Conservation (phyloP, 30 jellyfish, hydroid and myxozoan genomes). For the Catostylus mosaicus region DNA sequence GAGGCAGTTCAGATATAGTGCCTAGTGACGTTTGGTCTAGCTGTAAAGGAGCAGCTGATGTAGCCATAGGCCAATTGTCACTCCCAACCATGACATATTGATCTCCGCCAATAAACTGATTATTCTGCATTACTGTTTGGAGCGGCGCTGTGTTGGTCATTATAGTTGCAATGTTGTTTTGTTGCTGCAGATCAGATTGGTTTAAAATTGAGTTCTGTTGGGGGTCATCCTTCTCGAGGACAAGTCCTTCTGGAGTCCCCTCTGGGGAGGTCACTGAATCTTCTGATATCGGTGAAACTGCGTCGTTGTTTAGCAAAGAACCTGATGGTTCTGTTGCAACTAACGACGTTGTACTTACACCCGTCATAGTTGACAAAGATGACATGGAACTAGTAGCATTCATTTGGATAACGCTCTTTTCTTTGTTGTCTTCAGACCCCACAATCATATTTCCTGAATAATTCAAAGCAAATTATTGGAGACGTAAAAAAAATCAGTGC, state of each 20-base stretch:
- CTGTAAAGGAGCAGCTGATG: conserved; percentile 5
- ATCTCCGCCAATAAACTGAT: conserved; percentile 15
- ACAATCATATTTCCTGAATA: conserved; percentile 28
- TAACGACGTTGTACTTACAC: background rate
- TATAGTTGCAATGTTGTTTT: background rate
- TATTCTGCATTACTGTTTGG: background rate
- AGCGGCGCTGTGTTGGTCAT: background rate
- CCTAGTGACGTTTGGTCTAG: conserved; percentile 10
- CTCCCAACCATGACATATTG: conserved; percentile 13
- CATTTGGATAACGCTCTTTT: conserved; percentile 6
- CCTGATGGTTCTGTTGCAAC: conserved; percentile 54
- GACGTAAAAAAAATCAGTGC: background rate
- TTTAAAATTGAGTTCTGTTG: background rate
- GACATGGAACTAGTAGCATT: background rate
- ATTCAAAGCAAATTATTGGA: conserved; percentile 4
- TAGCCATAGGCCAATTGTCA: conserved; percentile 21
- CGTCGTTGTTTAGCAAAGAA: conserved; percentile 38
- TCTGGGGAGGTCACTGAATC: conserved; percentile 76
- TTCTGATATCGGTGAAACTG: conserved; percentile 68
- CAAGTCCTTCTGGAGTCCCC: conserved; percentile 81
- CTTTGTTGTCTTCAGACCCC: conserved; percentile 12
- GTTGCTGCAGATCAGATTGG: conserved; percentile 1
- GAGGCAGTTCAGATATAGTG: conserved; percentile 19
- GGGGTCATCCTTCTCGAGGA: conserved; percentile 39
- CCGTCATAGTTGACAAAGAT: conserved; percentile 6